These are phyloP conservation scores for Neocrepidodera transversa DNA, from an alignment of 2,888 invertebrate genomes.

Conservation along the genomic window DNA sequence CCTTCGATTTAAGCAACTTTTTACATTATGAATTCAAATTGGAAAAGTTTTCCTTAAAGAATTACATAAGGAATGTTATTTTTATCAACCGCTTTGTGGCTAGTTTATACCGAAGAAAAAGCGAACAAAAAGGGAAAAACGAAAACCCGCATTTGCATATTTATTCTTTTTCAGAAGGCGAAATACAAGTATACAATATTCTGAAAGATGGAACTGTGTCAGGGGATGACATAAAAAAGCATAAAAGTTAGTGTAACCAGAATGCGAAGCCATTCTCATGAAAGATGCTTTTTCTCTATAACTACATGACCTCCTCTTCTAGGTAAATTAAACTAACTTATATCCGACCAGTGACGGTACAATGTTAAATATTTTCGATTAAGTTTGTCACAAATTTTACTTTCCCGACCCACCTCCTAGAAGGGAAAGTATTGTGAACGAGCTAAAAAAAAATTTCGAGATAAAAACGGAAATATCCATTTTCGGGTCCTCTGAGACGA, in stretches of 20 bases:
- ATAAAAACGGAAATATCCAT: too few relatives aligned
- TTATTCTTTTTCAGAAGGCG: conserved; percentile 33
- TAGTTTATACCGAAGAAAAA: conserved; percentile 29
- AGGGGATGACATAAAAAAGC: conserved; percentile 34
- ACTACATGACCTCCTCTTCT: conserved; percentile 13
- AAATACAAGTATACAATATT: conserved; percentile 36
- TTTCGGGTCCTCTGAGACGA: too few relatives aligned
- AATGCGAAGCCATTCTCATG: conserved; percentile 26
- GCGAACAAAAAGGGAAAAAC: conserved; percentile 31
- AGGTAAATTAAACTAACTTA: conserved; percentile 11
- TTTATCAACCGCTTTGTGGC: conserved; percentile 39
- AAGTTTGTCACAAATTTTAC: too few relatives aligned
- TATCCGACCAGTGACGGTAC: conserved; percentile 20
- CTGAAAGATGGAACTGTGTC: conserved; percentile 35
- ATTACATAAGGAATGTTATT: conserved; percentile 38
- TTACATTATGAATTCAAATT: conserved; percentile 39
- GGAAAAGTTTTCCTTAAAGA: conserved; percentile 35
- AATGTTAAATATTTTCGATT: not conserved
- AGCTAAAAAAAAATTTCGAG: too few relatives aligned
- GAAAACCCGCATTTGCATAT: conserved; percentile 33
- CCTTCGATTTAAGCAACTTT: conserved; percentile 28
- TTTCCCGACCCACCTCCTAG: too few relatives aligned
- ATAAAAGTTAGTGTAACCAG: conserved; percentile 29
- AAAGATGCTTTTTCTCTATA: conserved; percentile 16
- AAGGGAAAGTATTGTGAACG: too few relatives aligned